Conservation (phyloP, 2,797 vertebrate genomes). For the Anguilla megastoma region DNA sequence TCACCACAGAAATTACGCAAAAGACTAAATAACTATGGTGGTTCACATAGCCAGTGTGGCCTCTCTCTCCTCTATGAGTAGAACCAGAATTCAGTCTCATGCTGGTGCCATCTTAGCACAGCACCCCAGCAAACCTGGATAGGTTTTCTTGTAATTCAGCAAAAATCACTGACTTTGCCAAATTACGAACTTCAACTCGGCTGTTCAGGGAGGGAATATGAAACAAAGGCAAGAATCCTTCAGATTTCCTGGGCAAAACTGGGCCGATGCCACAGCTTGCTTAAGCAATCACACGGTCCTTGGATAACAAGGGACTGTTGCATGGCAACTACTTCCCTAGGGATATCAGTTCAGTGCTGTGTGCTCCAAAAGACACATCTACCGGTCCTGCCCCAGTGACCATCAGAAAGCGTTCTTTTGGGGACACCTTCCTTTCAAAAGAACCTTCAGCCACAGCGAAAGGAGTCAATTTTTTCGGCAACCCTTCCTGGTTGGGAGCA, state of each 20-base stretch:
- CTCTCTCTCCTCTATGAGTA: background rate
- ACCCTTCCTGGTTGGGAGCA: background rate
- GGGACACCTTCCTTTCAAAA: constrained; percentile 4
- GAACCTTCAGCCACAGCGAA: background rate
- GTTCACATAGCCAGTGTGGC: background rate
- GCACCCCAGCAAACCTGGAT: background rate
- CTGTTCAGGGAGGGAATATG: background rate
- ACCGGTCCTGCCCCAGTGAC: background rate
- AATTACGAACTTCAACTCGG: background rate
- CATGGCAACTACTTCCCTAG: background rate
- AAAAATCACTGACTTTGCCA: background rate
- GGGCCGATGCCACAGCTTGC: background rate
- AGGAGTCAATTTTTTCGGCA: background rate
- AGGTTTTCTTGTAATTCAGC: background rate
- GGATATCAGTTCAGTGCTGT: constrained; percentile 13
- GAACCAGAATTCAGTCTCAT: background rate
- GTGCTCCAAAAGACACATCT: background rate
- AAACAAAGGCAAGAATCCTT: background rate
- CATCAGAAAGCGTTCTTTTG: constrained; percentile 13
- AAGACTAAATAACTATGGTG: constrained; percentile 5
- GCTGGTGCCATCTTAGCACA: background rate
- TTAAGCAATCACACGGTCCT: constrained; percentile 8
- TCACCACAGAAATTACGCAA: constrained; percentile 41
- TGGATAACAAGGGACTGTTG: background rate
- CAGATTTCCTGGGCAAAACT: background rate